These are phyloP conservation scores for Drosophila sordidula DNA, from an alignment of 2,888 invertebrate genomes.

Conservation along the genomic window DNA sequence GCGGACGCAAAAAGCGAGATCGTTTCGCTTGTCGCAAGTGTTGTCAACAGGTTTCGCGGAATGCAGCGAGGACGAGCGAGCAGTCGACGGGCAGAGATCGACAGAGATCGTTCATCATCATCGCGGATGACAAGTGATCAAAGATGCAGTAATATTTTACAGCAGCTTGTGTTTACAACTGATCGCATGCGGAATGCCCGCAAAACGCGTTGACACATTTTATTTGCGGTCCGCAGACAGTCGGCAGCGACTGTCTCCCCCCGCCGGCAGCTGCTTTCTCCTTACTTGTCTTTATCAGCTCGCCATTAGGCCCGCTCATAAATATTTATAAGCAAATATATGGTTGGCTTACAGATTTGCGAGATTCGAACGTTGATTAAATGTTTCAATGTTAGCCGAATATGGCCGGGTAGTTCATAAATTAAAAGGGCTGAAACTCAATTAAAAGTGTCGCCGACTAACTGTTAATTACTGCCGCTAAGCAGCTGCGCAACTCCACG, in stretches of 20 bases:
- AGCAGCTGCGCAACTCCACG: conserved; percentile 9
- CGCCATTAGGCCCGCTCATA: conserved; percentile 73
- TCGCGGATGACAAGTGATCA: conserved; percentile 78
- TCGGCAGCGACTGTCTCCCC: neutral
- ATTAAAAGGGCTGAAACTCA: conserved; percentile 76
- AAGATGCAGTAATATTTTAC: conserved; percentile 79
- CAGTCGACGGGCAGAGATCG: conserved; percentile 6
- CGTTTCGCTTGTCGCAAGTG: conserved; percentile 81
- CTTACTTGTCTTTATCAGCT: conserved; percentile 81
- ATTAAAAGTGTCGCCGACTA: conserved; percentile 70
- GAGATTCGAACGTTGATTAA: conserved; percentile 79
- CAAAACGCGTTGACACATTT: conserved; percentile 71
- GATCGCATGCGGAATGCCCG: conserved; percentile 56
- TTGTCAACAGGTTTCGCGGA: conserved; percentile 78
- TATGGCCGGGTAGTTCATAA: conserved; percentile 73
- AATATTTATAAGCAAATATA: conserved; percentile 63
- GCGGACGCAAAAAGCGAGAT: conserved; percentile 68
- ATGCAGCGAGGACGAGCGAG: conserved; percentile 41
- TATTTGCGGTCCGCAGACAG: conserved; percentile 44
- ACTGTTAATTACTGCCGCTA: conserved; percentile 65
- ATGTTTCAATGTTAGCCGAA: conserved; percentile 71
- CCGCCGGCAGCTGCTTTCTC: conserved; percentile 62
- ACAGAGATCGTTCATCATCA: conserved; percentile 72
- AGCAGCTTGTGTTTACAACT: conserved; percentile 73
- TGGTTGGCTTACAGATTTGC: conserved; percentile 64